A percentile compares a stretch with the other conserved stretches of the same genome.
Conservation (phyloP, 2,113 vertebrate genomes). For the Perccottus glenii region DNA sequence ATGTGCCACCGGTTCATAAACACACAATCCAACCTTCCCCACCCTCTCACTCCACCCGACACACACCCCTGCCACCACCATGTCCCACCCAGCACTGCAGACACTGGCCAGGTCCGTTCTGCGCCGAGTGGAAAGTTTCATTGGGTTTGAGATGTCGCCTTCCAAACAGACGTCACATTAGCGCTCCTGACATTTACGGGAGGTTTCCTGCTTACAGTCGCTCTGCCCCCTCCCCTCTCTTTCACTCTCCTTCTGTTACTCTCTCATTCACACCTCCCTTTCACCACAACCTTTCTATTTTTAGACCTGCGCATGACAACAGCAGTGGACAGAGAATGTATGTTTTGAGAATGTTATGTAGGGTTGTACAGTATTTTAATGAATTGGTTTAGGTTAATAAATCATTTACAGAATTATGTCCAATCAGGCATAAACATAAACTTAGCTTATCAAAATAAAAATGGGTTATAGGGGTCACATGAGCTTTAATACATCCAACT, state of each 20-base stretch:
- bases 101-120: constrained; percentile 55
- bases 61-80: constrained; percentile 59
- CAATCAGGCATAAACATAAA: too few species aligned
- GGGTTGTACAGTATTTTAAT: neutral
- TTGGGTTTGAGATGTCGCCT: constrained; percentile 71
- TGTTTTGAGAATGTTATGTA: neutral
- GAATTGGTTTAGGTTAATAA: neutral
- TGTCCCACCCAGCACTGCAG: constrained; percentile 52
- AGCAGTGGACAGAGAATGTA: neutral
- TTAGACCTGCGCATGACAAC: neutral
- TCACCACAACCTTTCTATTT: constrained; percentile 1
- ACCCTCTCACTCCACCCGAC: constrained; percentile 39
- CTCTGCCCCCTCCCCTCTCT: constrained; percentile 30
- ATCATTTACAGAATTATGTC: neutral
- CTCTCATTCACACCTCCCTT: constrained; percentile 4
- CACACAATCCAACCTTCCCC: constrained; percentile 62
- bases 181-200: constrained; percentile 63
- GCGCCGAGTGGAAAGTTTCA: constrained; percentile 73
- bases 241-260: constrained; percentile 23
- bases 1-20: constrained; percentile 69
- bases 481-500: too few species aligned
- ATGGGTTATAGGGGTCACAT: too few species aligned
- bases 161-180: constrained; percentile 56
- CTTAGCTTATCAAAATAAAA: too few species aligned
- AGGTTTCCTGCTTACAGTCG: constrained; percentile 62